Conservation (phyloP, 64 coral and sea anemone genomes). For the Stichodactyla mertensii region DNA sequence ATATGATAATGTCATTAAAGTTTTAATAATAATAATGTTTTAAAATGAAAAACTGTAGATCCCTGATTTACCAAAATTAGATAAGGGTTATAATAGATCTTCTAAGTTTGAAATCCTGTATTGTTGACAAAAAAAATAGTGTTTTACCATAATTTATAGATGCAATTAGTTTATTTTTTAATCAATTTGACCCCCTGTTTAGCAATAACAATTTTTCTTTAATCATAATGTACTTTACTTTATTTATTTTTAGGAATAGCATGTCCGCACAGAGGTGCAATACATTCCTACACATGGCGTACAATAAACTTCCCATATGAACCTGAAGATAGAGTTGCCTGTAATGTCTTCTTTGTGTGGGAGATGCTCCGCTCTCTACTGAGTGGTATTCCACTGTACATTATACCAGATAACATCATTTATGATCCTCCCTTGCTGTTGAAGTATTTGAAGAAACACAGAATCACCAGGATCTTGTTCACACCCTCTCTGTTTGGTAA, state of each 20-base stretch:
- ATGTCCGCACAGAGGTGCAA: slow-evolving; percentile 81
- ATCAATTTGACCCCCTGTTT: too few species aligned
- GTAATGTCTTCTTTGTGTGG: slow-evolving; percentile 88
- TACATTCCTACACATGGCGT: slow-evolving; percentile 83
- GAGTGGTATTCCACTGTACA: slow-evolving; percentile 56
- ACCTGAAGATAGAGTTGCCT: slow-evolving; percentile 64
- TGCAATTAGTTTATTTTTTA: too few species aligned
- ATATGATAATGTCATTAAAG: neutral
- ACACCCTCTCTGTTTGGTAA: slow-evolving; percentile 85
- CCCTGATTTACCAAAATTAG: too few species aligned
- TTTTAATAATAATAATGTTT: too few species aligned
- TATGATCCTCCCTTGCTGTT: slow-evolving; percentile 76
- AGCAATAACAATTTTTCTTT: neutral
- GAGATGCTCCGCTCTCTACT: slow-evolving; percentile 68
- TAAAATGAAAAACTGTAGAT: too few species aligned
- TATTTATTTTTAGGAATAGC: slow-evolving; percentile 55
- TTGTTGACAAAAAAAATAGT: too few species aligned
- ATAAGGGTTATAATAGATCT: too few species aligned
- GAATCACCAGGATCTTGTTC: slow-evolving; percentile 69
- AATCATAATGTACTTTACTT: neutral
- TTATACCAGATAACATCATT: slow-evolving; percentile 77
- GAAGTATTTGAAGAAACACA: slow-evolving; percentile 66
- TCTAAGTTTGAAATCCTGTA: too few species aligned
- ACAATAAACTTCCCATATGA: slow-evolving; percentile 64
- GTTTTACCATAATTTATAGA: too few species aligned